Evolutionary conservation across 1,140 invertebrate species (phyloP).

Genomic region (Bicyclus anynana): DNA sequence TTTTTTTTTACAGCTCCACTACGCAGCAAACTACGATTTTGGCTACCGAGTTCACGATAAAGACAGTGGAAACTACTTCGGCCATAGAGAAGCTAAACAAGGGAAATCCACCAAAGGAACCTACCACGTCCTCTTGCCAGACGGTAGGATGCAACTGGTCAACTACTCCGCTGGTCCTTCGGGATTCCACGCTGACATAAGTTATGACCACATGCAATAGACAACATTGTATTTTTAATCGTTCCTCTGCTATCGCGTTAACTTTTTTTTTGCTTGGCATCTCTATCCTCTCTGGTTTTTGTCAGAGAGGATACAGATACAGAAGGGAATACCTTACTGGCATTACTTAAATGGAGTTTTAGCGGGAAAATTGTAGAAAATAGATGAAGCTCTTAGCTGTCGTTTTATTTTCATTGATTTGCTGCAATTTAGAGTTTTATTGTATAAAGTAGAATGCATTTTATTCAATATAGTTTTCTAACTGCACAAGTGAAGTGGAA

Average conservation of each 20-base stretch:
- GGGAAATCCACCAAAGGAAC: conserved; percentile 83
- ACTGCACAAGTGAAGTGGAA: no score
- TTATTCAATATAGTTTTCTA: no score
- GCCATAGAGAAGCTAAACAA: conserved; percentile 82
- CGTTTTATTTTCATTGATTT: no score
- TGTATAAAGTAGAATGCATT: no score
- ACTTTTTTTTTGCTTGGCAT: no score
- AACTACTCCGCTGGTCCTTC: conserved; percentile 85
- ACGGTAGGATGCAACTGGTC: conserved; percentile 86
- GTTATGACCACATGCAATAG: conserved; percentile 76
- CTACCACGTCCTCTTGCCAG: conserved; percentile 87
- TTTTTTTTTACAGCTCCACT: conserved; percentile 79
- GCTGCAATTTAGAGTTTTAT: no score
- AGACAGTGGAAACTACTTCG: conserved; percentile 84
- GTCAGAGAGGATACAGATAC: no score
- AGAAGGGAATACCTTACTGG: no score
- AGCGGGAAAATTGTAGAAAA: no score
- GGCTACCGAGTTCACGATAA: conserved; percentile 85
- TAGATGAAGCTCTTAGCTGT: no score
- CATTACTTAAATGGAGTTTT: no score
- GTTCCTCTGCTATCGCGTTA: neutral
- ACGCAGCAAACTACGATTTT: conserved; percentile 85
- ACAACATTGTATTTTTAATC: neutral
- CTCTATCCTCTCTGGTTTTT: no score
- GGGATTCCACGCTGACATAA: conserved; percentile 87